Evolutionary conservation across 2,888 invertebrate genomes (phyloP).

Genomic region (Athripsodes cinereus): DNA sequence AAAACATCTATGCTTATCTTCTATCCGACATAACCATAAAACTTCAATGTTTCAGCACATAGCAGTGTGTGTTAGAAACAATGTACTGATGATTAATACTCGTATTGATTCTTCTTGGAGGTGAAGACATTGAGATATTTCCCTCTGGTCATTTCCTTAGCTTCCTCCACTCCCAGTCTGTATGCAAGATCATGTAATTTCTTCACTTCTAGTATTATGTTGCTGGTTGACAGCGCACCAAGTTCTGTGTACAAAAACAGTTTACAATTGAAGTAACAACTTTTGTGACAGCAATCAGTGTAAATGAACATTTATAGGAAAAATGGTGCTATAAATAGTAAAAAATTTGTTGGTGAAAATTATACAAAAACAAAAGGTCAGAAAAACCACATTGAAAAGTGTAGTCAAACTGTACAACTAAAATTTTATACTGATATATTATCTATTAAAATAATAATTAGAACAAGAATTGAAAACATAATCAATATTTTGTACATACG

Average conservation of each 20-base stretch:
- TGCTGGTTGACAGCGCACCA: slow-evolving; percentile 69
- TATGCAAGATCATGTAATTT: slow-evolving; percentile 92
- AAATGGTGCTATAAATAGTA: not conserved
- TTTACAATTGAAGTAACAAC: too few species aligned
- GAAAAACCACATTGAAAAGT: too few species aligned
- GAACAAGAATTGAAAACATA: not conserved
- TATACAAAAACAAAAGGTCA: too few species aligned
- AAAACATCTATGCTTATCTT: too few species aligned
- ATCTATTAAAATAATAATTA: too few species aligned
- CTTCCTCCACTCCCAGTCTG: slow-evolving; percentile 89
- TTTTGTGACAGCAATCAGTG: not conserved
- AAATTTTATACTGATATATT: too few species aligned
- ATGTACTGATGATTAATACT: too few species aligned
- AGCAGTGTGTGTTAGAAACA: too few species aligned
- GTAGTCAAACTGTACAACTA: too few species aligned
- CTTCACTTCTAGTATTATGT: slow-evolving; percentile 87
- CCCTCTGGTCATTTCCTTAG: slow-evolving; percentile 93
- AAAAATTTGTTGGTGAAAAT: not conserved
- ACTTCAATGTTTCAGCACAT: too few species aligned
- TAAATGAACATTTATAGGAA: not conserved
- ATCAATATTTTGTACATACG: too few species aligned
- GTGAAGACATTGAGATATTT: slow-evolving; percentile 86
- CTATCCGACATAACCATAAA: too few species aligned
- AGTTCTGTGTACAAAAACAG: slow-evolving; percentile 51
- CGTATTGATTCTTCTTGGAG: slow-evolving; percentile 21